A percentile compares a stretch with the other conserved stretches of the same genome.
phyloP scores from a whole-genome alignment of 2,113 vertebrate genomes.

The Gallinago paraguaiae region DNA sequence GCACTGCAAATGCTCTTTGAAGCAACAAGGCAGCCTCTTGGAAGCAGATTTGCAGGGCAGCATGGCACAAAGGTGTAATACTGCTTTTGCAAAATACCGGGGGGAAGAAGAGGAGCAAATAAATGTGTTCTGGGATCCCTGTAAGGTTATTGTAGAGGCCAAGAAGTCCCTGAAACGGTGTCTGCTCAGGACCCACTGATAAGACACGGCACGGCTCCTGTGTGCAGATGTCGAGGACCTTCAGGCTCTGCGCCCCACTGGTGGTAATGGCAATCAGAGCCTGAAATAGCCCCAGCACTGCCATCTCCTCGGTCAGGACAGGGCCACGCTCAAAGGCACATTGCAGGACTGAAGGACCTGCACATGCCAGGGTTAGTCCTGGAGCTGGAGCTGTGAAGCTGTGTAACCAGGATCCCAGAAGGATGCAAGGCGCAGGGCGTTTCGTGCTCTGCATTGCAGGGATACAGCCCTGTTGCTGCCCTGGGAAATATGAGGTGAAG shows the following conservation, averaged over 20 bases:
- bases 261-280: background rate
- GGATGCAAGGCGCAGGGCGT: too few species aligned
- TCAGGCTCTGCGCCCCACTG: rapidly evolving
- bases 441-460: rapidly evolving
- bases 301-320: background rate
- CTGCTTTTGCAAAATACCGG: background rate
- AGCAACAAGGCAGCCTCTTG: background rate
- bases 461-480: background rate
- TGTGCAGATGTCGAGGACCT: rapidly evolving
- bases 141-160: background rate
- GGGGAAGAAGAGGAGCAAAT: background rate
- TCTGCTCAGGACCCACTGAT: background rate
- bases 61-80: background rate
- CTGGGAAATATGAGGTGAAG: background rate
- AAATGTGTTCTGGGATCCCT: background rate
- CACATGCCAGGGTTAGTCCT: background rate
- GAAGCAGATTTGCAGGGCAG: background rate
- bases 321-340: background rate
- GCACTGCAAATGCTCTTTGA: background rate
- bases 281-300: rapidly evolving
- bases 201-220: background rate
- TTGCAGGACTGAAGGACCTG: background rate
- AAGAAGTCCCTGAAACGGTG: background rate
- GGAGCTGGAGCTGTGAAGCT: background rate
- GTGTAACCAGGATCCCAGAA: rapidly evolving